Base-by-base conservation (phyloP, 1,140 invertebrate species). In the Magallana gigas region DNA sequence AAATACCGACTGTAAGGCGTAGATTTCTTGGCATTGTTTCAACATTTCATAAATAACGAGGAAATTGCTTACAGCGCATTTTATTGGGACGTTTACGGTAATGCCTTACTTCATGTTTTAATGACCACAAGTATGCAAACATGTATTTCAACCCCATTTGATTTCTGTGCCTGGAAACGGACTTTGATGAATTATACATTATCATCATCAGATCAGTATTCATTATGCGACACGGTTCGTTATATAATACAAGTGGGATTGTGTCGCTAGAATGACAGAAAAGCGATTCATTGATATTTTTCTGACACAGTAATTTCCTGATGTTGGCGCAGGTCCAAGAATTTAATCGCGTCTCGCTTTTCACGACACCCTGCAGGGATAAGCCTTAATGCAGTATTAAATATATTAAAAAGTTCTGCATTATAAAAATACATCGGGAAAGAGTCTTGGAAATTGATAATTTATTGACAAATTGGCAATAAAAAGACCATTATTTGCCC, bases 231-330 rank as follows among this genome's bases (percentile, higher is more conserved):
- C 36, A 48, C 36, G 3, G 36, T 48, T 48, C 7, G 11, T 64
- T 18, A 64, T 64, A 18, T 18, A 64, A 64, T 64, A 5, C 18
- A 64, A 29, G 8, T 76, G 23, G 23, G 23, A 36, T 76, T 23
- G 68, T 23, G 68, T 76, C 18, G 18, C 18, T 12, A 76, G 23
- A 76, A 29, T 29, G 23, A 76, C 36, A 29, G 36, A 29, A 76
- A 76, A 16, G 23, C 68, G 68, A 76, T 29, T 29, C 68, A 76
- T 76, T 76, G 68, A 76, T 76, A 76, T 29, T 76, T 76, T 76
- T 29, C 68, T 76, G 23, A 29, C 68, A 29, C 23, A 76, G 68
- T 36, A 29, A 36, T 29, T 36, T 18, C 14, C 68, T 29, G 68
- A 76, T 11, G 23, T 76, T 76, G 23, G 68, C 68, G 12, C 68